Base-by-base conservation (phyloP, 2,797 vertebrate species). In the Propithecus perrieri region DNA sequence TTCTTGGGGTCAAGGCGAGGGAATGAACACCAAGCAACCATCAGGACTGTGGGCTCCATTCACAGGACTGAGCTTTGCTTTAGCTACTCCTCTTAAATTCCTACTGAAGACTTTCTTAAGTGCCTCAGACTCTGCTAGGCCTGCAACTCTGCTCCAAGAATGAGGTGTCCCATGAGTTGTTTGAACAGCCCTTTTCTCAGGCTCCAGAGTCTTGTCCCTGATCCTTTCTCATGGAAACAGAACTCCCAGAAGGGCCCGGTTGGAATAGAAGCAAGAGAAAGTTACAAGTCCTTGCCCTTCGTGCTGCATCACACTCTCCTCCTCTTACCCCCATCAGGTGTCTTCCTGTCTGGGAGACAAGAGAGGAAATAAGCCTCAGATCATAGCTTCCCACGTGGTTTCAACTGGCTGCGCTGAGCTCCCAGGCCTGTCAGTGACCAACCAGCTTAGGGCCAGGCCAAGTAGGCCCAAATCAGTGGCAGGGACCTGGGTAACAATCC, bases 301-400 rank as follows among this genome's bases (percentile, higher is more conserved):
- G 0, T 1, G 67, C n/a, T 1, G 0, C 2, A 59, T 8, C 4
- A 43, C 13, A 43, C 7, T 50, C 35, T 26, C 48, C n/a, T 55
- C 22, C 30, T 9, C 35, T 26, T 63, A 15, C 1, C 3, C 48
- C 48, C 38, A 33, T 46, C 13, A 3, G 0, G 15, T 7, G 20
- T 10, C 43, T 72, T 67, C n/a, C 38, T 10, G 46, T 28, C 13
- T 35, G 9, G 53, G 46, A 65, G 67, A n/a, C 4, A 43, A 30
- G 24, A 53, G 4, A 26, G 0, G 26, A 24, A 72, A 79, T 26
- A 50, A 22, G 1, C 43, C 24, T 38, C 30, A 24, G 30, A 13
- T 22, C 1, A 10, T 11, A 46, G 11, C 18, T 0, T 0, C 0
- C 9, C 2, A 33, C 30, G 4, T 13, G 38, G 57, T 43, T 46